Percentiles rank a stretch among this genome's conserved stretches.
phyloP scores from a whole-genome alignment of 2,888 invertebrate species.

The Troides oblongomaculatus region DNA sequence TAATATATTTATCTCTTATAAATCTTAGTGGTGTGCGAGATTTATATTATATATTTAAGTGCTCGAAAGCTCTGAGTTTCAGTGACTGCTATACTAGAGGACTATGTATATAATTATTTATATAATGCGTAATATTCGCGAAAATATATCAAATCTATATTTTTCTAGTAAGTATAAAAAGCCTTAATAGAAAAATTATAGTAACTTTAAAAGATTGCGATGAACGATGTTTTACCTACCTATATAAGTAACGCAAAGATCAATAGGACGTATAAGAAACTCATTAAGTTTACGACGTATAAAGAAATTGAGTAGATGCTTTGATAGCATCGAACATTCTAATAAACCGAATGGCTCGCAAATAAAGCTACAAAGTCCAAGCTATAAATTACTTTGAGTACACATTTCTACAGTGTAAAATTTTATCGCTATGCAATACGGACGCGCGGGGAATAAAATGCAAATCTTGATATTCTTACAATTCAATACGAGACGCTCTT shows the following conservation, averaged over 20 bases:
- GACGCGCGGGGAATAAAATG: constrained; percentile 20
- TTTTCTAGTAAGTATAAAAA: no score
- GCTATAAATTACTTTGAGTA: constrained; percentile 24
- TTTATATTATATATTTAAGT: no score
- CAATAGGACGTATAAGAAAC: background rate
- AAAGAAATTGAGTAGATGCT: constrained; percentile 18
- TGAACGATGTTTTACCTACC: no score
- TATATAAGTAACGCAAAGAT: background rate
- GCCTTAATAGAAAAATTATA: no score
- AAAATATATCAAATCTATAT: no score
- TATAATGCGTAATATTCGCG: no score
- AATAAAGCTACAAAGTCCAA: constrained; percentile 27
- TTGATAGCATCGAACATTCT: constrained; percentile 25
- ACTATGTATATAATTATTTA: no score
- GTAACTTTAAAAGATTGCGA: no score
- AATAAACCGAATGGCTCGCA: constrained; percentile 23
- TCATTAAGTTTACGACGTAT: constrained; percentile 8
- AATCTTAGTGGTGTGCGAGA: no score
- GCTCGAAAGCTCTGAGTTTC: no score
- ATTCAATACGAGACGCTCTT: constrained; percentile 19
- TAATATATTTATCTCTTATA: no score
- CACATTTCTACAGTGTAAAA: constrained; percentile 25
- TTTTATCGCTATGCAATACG: constrained; percentile 23
- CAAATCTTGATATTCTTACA: constrained; percentile 23
- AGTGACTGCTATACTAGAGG: no score